Evolutionary conservation across 1,140 invertebrate species (phyloP), one percentile per base, ranked within the genome.

Genomic region (Macrosteles quadrilineatus): DNA sequence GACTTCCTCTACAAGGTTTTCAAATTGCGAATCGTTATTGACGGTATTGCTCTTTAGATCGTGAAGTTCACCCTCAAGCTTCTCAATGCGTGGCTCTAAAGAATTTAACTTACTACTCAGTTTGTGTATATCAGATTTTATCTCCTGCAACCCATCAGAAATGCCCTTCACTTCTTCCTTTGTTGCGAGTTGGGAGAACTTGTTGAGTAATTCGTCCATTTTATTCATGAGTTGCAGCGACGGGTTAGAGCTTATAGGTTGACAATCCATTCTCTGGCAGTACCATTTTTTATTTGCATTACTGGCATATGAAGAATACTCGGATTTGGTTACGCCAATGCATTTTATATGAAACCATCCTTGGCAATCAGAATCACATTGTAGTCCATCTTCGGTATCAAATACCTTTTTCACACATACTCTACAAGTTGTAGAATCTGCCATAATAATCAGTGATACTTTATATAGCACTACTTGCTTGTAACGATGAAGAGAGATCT

Each of bases 321-420:
- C 14, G 32, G 32, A 36, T 36, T 36, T 36, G 32, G 32, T 36
- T 36, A 36, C 32, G 14, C 32, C 4, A 36, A 36, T 14, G 32
- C 32, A 36, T 36, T 36, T 36, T 36, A 36, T 50, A 50, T 50
- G 21, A 21, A 50, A 50, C 47, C 14, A 19, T 21, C 47, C 6
- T 50, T 50, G 47, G n/a, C 47, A 50, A 19, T 50, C 47, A 50
- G 47, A 50, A 50, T 50, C 47, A 50, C 47, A 50, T 19, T 50
- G 47, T 19, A 50, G 47, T 50, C 14, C 21, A 19, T 50, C 21
- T 50, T 50, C 47, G 47, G 47, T 50, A 50, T 50, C 47, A 50
- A 50, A 50, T 50, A 50, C n/a, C 6, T 50, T 50, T n/a, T 50
- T 50, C 47, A 50, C 21, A 50, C 47, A 50, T 50, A 50, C 47